phyloP scores from a whole-genome alignment of 2,113 vertebrate genomes.

The Recurvirostra avosetta region DNA sequence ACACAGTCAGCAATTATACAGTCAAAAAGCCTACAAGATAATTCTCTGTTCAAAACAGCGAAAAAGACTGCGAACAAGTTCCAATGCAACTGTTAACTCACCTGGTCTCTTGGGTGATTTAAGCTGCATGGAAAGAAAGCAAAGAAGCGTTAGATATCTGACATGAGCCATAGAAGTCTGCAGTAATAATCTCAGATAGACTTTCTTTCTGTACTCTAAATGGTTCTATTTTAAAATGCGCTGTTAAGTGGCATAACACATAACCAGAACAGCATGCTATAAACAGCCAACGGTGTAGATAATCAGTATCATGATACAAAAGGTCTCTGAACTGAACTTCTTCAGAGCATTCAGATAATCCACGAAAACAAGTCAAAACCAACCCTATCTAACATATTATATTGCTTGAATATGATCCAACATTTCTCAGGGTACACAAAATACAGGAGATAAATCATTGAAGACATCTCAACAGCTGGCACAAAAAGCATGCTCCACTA shows the following conservation, averaged over 20 bases:
- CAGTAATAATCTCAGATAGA: not conserved
- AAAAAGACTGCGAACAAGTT: not conserved
- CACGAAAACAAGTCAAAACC: not conserved
- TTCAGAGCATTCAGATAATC: not conserved
- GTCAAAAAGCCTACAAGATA: not conserved
- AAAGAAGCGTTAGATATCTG: constrained; percentile 55
- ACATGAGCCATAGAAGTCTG: not conserved
- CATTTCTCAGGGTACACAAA: not conserved
- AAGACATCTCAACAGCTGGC: not conserved
- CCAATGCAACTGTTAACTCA: constrained; percentile 63
- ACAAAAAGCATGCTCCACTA: not conserved
- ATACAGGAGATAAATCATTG: not conserved
- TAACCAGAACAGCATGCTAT: not conserved
- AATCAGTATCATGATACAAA: not conserved
- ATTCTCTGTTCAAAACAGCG: not conserved
- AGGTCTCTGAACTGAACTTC: not conserved
- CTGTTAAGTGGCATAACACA: not conserved
- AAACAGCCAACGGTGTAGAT: not conserved
- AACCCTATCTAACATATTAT: not conserved
- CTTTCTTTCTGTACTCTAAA: not conserved
- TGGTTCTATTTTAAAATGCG: not conserved
- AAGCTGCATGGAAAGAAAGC: constrained; percentile 79
- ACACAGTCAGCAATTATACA: not conserved
- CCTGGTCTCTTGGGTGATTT: constrained; percentile 98
- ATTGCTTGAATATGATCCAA: not conserved